Evolutionary conservation across 2,888 invertebrate genomes (phyloP).

Genomic region (Pegoplata infirma): DNA sequence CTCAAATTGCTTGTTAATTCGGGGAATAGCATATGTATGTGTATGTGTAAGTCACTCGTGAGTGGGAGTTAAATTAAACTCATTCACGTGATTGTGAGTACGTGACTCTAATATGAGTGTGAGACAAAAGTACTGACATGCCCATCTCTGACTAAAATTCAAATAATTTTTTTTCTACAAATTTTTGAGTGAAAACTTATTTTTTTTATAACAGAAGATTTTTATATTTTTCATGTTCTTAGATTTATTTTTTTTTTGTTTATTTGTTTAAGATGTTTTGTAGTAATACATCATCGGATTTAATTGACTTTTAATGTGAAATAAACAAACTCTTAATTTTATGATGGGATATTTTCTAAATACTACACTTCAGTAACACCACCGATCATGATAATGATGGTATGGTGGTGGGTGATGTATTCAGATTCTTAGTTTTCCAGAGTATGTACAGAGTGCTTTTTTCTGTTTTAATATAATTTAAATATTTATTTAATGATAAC

Average conservation of each 20-base stretch:
- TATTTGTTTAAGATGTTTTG: conserved; percentile 51
- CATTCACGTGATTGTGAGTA: too few relatives aligned
- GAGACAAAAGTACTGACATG: too few relatives aligned
- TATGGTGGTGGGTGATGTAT: too few relatives aligned
- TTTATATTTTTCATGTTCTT: background rate
- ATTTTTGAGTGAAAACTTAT: conserved; percentile 50
- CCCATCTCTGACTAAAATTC: too few relatives aligned
- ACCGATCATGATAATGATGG: too few relatives aligned
- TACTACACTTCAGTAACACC: background rate
- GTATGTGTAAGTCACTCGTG: too few relatives aligned
- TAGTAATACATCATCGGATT: conserved; percentile 61
- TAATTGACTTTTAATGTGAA: conserved; percentile 63
- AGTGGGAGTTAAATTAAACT: too few relatives aligned
- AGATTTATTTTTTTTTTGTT: conserved; percentile 32
- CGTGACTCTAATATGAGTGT: too few relatives aligned
- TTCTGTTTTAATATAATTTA: conserved; percentile 34
- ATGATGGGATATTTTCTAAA: conserved; percentile 56
- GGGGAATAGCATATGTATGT: too few relatives aligned
- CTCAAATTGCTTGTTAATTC: too few relatives aligned
- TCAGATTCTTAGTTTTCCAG: background rate
- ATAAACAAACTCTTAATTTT: conserved; percentile 63
- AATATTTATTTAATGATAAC: conserved; percentile 61
- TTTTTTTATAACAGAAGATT: background rate
- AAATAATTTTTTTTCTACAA: too few relatives aligned
- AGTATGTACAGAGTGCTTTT: background rate